A percentile compares a stretch with the other conserved stretches of the same genome.
Evolutionary conservation across 2,888 invertebrate species (phyloP).

Genomic region (Rugalucina vietnamica): DNA sequence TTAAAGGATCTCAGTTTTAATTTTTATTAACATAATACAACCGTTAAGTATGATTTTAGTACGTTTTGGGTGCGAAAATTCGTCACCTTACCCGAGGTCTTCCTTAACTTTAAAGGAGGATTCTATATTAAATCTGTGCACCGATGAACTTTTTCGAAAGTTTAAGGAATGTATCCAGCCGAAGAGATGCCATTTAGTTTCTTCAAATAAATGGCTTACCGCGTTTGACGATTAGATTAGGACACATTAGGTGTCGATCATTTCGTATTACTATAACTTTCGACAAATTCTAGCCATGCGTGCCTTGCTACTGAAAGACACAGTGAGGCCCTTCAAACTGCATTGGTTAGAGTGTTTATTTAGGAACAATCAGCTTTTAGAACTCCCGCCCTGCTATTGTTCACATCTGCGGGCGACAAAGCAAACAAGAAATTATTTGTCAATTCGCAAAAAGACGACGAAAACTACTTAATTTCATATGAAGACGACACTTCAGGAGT

Average conservation of each 20-base stretch:
- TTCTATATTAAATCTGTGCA: too few species aligned
- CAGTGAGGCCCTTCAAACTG: not conserved
- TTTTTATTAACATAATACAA: too few species aligned
- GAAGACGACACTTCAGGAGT: slow-evolving; percentile 28
- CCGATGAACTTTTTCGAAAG: too few species aligned
- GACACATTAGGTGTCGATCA: slow-evolving; percentile 10
- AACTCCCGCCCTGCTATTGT: slow-evolving; percentile 7
- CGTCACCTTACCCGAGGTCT: too few species aligned
- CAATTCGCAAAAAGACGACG: slow-evolving; percentile 1
- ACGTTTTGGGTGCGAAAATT: too few species aligned
- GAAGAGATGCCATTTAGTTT: not conserved
- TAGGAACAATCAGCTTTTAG: not conserved
- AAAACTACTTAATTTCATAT: slow-evolving; percentile 42
- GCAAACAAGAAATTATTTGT: slow-evolving; percentile 14
- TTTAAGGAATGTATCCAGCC: too few species aligned
- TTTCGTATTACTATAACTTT: not conserved
- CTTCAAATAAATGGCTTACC: not conserved
- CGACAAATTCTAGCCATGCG: slow-evolving; percentile 1
- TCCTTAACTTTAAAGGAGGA: too few species aligned
- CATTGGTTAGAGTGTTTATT: slow-evolving; percentile 9
- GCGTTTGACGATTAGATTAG: not conserved
- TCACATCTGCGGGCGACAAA: not conserved
- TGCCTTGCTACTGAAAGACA: not conserved
- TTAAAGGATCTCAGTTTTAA: too few species aligned
- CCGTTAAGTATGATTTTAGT: too few species aligned